A percentile compares a stretch with the other conserved stretches of the same genome.
phyloP scores from a whole-genome alignment of 1,140 invertebrate species.

The Solenopsis invicta region DNA sequence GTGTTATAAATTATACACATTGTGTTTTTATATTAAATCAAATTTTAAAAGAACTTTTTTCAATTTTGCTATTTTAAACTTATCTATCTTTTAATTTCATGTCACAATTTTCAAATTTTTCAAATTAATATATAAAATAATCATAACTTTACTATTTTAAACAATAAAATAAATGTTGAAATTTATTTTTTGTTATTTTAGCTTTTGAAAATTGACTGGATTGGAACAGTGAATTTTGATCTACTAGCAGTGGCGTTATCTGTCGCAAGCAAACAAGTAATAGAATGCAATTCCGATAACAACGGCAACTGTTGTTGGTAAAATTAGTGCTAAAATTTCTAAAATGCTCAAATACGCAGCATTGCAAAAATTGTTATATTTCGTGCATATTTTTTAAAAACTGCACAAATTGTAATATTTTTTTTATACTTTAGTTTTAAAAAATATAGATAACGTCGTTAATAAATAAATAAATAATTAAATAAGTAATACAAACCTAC shows the following conservation, averaged over 20 bases:
- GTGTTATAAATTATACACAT: neutral
- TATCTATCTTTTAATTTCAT: neutral
- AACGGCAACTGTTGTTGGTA: conserved; percentile 5
- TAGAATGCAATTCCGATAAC: neutral
- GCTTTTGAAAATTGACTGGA: neutral
- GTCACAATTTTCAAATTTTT: neutral
- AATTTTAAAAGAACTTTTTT: neutral
- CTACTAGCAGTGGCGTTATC: conserved; percentile 35
- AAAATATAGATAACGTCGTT: neutral
- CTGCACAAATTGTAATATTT: neutral
- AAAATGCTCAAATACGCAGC: neutral
- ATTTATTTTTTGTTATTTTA: neutral
- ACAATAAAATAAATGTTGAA: neutral
- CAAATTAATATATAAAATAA: conserved; percentile 2
- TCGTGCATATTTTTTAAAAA: neutral
- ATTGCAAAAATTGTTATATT: neutral
- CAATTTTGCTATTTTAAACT: neutral
- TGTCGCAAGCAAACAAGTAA: neutral
- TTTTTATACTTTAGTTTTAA: neutral
- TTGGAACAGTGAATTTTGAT: neutral
- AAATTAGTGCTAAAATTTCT: neutral
- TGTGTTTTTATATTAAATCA: conserved; percentile 1
- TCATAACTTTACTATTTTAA: neutral
- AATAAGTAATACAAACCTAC: neutral
- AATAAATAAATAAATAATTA: conserved; percentile 4